Evolutionary conservation across 2,797 vertebrate species (phyloP), one percentile per base, ranked within the genome.

Genomic region (Gymnopithys bicolor): DNA sequence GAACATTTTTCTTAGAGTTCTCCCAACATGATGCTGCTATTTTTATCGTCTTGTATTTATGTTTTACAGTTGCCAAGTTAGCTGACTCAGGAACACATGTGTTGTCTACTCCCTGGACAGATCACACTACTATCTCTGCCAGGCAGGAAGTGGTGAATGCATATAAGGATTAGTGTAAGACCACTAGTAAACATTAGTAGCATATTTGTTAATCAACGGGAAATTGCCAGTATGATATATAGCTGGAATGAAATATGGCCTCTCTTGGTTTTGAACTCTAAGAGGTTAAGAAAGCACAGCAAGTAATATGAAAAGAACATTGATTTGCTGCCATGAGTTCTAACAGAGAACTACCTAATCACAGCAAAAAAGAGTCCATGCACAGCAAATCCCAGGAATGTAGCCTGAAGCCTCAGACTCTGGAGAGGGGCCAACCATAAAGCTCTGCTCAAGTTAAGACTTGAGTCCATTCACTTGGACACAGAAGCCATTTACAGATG

Each of bases 271-370:
- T 95, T 94, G 69, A 94, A 76, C 82, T 74, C 52, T 85, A 83
- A 94, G 78, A 95, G 81, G 84, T 94, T 94, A 91, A 95, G 90
- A 95, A 94, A 96, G 78, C 87, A 87, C 43, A 95, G 79, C 80
- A 79, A 95, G 89, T 74, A 84, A 92, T 96, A 96, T 89, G 94
- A 95, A 93, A 97, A 96, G 90, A 77, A 92, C 89, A 79, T 90
- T 97, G 93, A 93, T 82, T 87, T 94, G 84, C 77, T 92, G 90
- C 93, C 70, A 69, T 37, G 73, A 77, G 30, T 78, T 82, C 37
- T 87, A 90, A 96, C 89, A 97, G 90, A 95, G 94, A 90, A 53
- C 85, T 96, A 87, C 87, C 94, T 95, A 94, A 80, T 81, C 84
- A 79, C 6, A 93, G 85, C 39, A 74, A 93, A 96, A 96, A 96